Conservation (phyloP, 2,888 invertebrate species). For the Brenthis ino region DNA sequence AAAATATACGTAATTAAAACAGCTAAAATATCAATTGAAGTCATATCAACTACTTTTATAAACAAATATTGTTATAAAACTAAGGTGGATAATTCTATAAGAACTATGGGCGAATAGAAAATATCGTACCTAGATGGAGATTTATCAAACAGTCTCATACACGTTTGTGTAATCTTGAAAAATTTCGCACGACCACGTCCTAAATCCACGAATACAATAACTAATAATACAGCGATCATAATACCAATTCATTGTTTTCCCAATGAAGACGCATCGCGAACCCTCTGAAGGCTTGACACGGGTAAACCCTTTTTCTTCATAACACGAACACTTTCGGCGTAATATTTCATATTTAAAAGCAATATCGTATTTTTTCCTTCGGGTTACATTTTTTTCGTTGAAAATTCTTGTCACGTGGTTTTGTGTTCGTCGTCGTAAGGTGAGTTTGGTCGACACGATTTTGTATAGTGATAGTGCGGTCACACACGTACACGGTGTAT, state of each 20-base stretch:
- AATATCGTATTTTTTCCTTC: conserved; percentile 69
- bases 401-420: conserved; percentile 27
- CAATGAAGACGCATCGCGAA: conserved; percentile 65
- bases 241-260: conserved; percentile 70
- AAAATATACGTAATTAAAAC: no score
- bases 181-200: conserved; percentile 11
- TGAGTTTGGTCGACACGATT: neutral
- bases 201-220: conserved; percentile 28
- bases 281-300: conserved; percentile 59
- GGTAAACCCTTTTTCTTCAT: conserved; percentile 76
- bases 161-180: neutral
- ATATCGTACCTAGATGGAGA: neutral
- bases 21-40: no score
- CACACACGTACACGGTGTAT: no score
- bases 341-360: conserved; percentile 76
- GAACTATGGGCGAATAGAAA: no score
- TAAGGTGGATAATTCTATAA: no score
- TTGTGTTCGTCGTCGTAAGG: neutral
- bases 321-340: conserved; percentile 60
- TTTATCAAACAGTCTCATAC: neutral
- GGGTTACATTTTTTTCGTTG: conserved; percentile 27
- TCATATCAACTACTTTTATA: no score
- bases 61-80: no score
- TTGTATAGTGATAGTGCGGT: no score
- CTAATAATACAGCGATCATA: conserved; percentile 39